Conservation (phyloP, 1,140 invertebrate genomes). For the Tachypleus tridentatus region DNA sequence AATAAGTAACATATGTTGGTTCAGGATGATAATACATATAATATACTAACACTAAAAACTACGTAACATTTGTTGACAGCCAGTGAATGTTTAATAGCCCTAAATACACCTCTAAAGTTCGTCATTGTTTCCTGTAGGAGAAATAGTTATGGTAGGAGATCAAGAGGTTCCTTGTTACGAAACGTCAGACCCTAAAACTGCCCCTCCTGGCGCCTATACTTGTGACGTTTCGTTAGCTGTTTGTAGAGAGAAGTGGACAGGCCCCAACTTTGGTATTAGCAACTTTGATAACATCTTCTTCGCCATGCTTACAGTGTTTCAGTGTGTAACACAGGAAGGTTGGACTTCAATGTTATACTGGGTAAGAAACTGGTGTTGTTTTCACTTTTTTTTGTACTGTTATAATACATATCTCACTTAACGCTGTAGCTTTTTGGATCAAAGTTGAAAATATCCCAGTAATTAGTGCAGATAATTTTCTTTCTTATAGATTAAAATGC, state of each 20-base stretch:
- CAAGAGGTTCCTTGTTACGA: conserved; percentile 74
- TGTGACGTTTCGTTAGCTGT: conserved; percentile 68
- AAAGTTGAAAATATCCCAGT: too few relatives aligned
- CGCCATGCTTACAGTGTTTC: conserved; percentile 99
- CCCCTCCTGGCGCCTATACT: conserved; percentile 63
- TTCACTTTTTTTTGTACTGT: too few relatives aligned
- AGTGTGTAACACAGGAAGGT: conserved; percentile 99
- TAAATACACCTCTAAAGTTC: too few relatives aligned
- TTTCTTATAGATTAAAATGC: too few relatives aligned
- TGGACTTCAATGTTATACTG: conserved; percentile 99
- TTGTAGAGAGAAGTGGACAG: conserved; percentile 84
- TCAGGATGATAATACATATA: too few relatives aligned
- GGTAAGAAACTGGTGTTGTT: conserved; percentile 48
- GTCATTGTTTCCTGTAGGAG: conserved; percentile 40
- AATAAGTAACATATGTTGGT: too few relatives aligned
- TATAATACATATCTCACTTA: too few relatives aligned
- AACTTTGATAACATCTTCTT: conserved; percentile 99
- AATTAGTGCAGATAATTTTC: too few relatives aligned
- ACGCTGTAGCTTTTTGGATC: too few relatives aligned
- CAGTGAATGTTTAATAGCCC: too few relatives aligned
- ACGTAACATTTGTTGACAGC: too few relatives aligned
- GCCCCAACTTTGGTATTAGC: conserved; percentile 97
- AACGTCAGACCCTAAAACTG: conserved; percentile 49
- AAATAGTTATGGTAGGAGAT: conserved; percentile 78
- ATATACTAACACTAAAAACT: too few relatives aligned